phyloP scores from a whole-genome alignment of 2,797 vertebrate genomes.

The Ctenopoma multispine region DNA sequence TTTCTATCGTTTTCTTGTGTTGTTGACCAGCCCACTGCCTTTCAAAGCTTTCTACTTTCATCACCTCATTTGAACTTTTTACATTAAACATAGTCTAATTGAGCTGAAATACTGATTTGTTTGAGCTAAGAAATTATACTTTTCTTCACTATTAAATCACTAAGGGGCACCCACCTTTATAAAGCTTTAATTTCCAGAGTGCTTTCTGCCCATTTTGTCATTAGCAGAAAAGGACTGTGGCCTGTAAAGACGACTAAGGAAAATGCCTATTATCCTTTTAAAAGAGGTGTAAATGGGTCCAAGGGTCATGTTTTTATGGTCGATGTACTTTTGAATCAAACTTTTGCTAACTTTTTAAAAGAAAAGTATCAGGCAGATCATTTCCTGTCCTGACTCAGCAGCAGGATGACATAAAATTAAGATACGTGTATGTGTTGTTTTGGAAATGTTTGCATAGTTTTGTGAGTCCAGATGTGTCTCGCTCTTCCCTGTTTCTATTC shows the following conservation, averaged over 20 bases:
- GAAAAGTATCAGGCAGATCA: constrained; percentile 7
- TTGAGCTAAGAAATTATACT: neutral
- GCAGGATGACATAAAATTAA: neutral
- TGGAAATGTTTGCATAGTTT: neutral
- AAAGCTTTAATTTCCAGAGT: constrained; percentile 21
- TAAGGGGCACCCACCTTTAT: neutral
- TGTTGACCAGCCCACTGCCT: neutral
- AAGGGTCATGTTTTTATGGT: constrained; percentile 13
- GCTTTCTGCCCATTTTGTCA: constrained; percentile 26
- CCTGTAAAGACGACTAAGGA: constrained; percentile 6
- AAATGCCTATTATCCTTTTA: constrained; percentile 11
- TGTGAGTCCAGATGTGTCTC: neutral
- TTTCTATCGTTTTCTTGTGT: neutral
- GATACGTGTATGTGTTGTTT: neutral
- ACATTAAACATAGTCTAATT: neutral
- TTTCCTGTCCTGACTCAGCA: constrained; percentile 33
- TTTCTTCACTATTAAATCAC: neutral
- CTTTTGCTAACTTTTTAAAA: constrained; percentile 6
- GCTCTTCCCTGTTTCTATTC: neutral
- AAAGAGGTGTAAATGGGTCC: constrained; percentile 2
- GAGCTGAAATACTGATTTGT: neutral
- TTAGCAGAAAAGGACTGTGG: neutral
- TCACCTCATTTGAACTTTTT: neutral
- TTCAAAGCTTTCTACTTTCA: neutral
- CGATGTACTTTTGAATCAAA: constrained; percentile 10